A percentile compares a stretch with the other conserved stretches of the same genome.
Evolutionary conservation across 2,888 invertebrate species (phyloP).

Genomic region (Beris chalybata): DNA sequence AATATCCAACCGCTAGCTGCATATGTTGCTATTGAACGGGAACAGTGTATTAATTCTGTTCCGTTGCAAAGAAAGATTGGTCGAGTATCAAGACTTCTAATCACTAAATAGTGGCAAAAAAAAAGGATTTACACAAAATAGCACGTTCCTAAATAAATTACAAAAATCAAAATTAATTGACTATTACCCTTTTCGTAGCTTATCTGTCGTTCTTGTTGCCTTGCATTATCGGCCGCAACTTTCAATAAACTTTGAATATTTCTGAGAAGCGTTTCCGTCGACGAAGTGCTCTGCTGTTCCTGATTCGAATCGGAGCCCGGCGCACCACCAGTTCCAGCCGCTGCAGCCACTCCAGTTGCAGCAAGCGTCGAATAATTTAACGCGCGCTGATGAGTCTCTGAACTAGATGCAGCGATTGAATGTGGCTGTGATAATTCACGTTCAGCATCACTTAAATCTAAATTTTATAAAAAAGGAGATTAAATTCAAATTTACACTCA

Average conservation of each 20-base stretch:
- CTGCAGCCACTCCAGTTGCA: conserved; percentile 57
- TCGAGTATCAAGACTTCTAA: too few species aligned
- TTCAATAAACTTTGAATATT: conserved; percentile 95
- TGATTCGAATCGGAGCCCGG: conserved; percentile 59
- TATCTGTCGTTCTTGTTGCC: conserved; percentile 94
- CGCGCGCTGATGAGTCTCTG: conserved; percentile 63
- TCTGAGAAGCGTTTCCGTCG: conserved; percentile 89
- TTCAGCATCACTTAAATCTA: conserved; percentile 74
- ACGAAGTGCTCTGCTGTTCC: conserved; percentile 68
- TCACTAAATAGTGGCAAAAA: too few species aligned
- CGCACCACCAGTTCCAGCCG: conserved; percentile 47
- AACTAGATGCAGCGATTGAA: conserved; percentile 59
- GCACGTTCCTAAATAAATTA: too few species aligned
- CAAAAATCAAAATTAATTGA: neutral
- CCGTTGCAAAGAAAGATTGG: too few species aligned
- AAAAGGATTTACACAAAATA: too few species aligned
- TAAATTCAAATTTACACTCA: neutral
- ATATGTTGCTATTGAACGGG: too few species aligned
- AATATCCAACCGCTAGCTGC: too few species aligned
- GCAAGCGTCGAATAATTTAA: conserved; percentile 80
- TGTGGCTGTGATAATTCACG: conserved; percentile 68
- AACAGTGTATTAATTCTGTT: too few species aligned
- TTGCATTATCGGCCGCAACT: conserved; percentile 96
- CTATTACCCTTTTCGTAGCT: conserved; percentile 92
- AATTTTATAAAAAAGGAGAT: neutral